Evolutionary conservation across 2,888 invertebrate species (phyloP), one percentile per base, ranked within the genome.

Genomic region (Melipona bicolor): DNA sequence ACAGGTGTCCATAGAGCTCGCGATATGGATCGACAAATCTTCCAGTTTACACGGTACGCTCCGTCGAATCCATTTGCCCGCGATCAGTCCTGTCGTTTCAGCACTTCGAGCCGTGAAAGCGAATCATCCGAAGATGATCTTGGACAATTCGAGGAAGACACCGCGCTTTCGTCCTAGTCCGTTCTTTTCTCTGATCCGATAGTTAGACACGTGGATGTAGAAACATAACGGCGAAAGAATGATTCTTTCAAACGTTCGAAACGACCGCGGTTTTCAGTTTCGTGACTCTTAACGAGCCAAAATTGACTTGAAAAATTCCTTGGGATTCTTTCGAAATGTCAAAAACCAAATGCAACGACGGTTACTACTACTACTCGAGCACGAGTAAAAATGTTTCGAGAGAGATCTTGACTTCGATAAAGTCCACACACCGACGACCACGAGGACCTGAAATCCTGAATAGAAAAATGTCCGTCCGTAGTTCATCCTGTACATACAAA

Each of bases 401-500:
- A 19, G 64, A 70, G 77, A 84, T 85, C 71, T 80, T 64, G 68
- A 80, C 83, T 72, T 43, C 62, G 77, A 87, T 88, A 86, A 81
- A 82, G 84, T 87, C 74, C 88, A 84, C 85, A 79, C 85, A 83
- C 83, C 79, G 80, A 72, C 83, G 83, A 61, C 78, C 83, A 81
- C 72, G 77, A 79, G 71, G 73, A 36, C 49, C 69, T n/a, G 77
- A 61, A 72, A 80, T 79, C 68, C 52, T 79, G 36, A 75, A 79
- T 76, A 61, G 86, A 88, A 86, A 86, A 88, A 90, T 90, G 88
- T 90, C 86, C 73, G 85, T 81, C 77, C 81, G 79, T 64, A 78
- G 84, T 77, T 88, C 85, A 73, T 77, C 77, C 83, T 79, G 79
- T 80, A 75, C 84, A 71, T 89, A 92, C 93, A 94, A 94, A 94